Evolutionary conservation across 2,113 vertebrate genomes (phyloP), one percentile per base, ranked within the genome.

Genomic region (Toxostoma redivivum): DNA sequence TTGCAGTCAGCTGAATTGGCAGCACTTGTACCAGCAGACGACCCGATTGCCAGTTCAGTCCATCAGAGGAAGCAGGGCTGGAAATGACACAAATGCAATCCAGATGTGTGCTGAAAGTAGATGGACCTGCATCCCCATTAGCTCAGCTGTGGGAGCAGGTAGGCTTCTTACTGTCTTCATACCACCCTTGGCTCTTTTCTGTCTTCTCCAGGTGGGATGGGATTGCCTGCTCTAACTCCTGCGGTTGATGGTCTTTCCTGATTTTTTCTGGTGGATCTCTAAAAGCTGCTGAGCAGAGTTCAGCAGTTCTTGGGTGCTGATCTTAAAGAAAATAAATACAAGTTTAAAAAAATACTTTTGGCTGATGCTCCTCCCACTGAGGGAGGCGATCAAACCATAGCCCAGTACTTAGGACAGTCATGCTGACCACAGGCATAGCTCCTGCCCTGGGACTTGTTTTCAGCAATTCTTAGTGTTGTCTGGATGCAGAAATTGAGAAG

Each of bases 131-230:
- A 22, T 72, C 77, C 48, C 57, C 0, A 0, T 62, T 42, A 54
- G 66, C 70, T 76, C 42, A 70, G 65, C 24, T 31, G 0, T 3
- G 57, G 58, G 53, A 79, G 40, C 48, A 65, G 58, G 37, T 89
- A 67, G 31, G 45, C 45, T 95, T 69, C 73, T 35, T 20, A 4
- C 0, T 18, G 31, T 15, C n/a, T 5, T 13, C 0, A 0, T 57
- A 47, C n/a, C 3, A 1, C 51, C n/a, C 61, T 82, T 2, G 0
- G 50, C 40, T 72, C 33, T 30, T 24, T 24, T 7, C 11, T 19
- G n/a, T 20, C n/a, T 50, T n/a, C 44, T 69, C 50, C 42, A 13
- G 7, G 31, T 20, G 22, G 35, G 50, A 18, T 80, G 58, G 38
- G 57, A 42, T 81, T 58, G 60, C 40, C 73, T 31, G 15, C 23